Evolutionary conservation across 2,888 invertebrate species (phyloP).

Genomic region (Apodemia duryi): DNA sequence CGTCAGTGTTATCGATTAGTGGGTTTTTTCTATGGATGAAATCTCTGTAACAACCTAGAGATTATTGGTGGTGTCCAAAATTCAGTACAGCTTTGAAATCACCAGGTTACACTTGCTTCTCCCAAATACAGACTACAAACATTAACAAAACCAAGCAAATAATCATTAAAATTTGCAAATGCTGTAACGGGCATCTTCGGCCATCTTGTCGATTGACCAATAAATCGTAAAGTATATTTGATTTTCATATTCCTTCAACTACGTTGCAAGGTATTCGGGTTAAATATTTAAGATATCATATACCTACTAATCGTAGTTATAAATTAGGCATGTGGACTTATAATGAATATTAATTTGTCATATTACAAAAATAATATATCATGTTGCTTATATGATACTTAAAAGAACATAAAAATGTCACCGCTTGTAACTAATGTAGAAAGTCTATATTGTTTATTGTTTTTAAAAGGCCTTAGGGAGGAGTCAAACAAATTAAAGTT

Average conservation of each 20-base stretch:
- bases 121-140: too few relatives aligned
- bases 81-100: too few relatives aligned
- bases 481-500: constrained; percentile 3
- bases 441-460: neutral
- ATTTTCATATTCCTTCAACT: neutral
- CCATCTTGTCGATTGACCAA: too few relatives aligned
- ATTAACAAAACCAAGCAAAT: too few relatives aligned
- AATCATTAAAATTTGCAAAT: too few relatives aligned
- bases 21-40: too few relatives aligned
- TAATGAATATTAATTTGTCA: constrained; percentile 4
- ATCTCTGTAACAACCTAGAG: too few relatives aligned
- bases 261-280: neutral
- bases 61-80: too few relatives aligned
- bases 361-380: neutral
- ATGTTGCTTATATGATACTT: neutral
- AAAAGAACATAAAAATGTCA: neutral
- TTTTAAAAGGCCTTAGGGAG: neutral
- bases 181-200: too few relatives aligned
- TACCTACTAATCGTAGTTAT: neutral
- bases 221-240: too few relatives aligned
- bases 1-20: too few relatives aligned
- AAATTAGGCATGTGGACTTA: neutral
- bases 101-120: too few relatives aligned
- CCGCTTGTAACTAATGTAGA: neutral
- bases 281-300: neutral